Base-by-base conservation (phyloP, 2,888 invertebrate genomes). In the Leptopterna dolabrata region DNA sequence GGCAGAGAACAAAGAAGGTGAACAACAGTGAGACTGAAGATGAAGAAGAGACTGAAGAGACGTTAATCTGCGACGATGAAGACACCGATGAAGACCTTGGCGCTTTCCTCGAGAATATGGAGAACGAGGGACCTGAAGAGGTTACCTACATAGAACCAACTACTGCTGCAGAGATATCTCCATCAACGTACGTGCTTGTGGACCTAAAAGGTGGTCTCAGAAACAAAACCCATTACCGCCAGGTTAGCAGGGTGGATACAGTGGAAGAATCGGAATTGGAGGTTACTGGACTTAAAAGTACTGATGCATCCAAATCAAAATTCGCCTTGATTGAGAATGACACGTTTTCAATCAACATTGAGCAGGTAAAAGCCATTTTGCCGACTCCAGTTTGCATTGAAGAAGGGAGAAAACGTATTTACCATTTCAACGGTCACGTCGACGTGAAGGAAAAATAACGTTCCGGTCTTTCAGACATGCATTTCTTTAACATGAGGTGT, bases 231-330 rank as follows among this genome's bases (percentile, higher is more conserved):
- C 76, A 76, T 16, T 76, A 30, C 43, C 24, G 16, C 11, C 30
- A 76, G 6, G 76, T 30, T 14, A 30, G 76, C 30, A 76, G 19
- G 14, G 76, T 76, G 76, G 76, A 76, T 43, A 30, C 36, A 36
- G 43, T 76, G 1, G 19, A 13, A 43, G 3, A 6, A 6, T 3
- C 2, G 1, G 76, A 76, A 16, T 36, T 76, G 36, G 76, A 76
- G 76, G 76, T 76, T 43, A 76, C 76, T 76, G 76, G 76, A n/a
- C 76, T 76, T 13, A 76, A 76, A 43, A 76, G 76, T 76, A 43
- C n/a, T 43, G 76, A 71, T 71, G 71, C 6, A 7, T 36, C 76
- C 14, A 76, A 76, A 76, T 41, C 76, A 4, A 76, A 76, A 19
- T 76, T 76, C 16, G 76, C 43, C 1, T 43, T 76, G 19, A 43